Evolutionary conservation across 1,140 invertebrate genomes (phyloP).

Genomic region (Ganaspis sp.): DNA sequence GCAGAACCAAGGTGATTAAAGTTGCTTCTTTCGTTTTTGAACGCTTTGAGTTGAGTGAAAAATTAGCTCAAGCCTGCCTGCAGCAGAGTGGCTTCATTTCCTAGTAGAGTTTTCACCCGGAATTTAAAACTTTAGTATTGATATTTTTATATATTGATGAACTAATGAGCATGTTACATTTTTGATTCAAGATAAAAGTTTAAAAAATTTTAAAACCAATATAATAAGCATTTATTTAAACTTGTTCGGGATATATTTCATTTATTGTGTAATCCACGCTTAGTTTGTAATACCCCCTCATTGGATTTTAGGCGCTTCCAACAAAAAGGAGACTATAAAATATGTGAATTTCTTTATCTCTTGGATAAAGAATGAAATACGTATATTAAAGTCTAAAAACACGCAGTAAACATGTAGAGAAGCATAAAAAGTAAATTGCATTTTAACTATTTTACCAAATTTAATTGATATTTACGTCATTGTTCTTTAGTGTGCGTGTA

Average conservation of each 20-base stretch:
- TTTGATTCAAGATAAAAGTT: no score
- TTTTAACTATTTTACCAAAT: neutral
- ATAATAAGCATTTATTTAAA: neutral
- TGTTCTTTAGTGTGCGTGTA: neutral
- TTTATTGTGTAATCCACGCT: neutral
- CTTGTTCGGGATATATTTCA: neutral
- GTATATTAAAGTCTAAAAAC: neutral
- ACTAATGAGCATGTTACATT: no score
- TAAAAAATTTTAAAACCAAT: no score
- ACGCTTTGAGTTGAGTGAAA: conserved; percentile 7
- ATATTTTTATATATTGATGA: no score
- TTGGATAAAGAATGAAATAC: conserved; percentile 24
- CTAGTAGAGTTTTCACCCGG: neutral
- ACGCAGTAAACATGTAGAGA: neutral
- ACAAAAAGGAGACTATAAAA: neutral
- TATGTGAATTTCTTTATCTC: conserved; percentile 23
- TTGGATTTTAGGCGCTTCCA: conserved; percentile 13
- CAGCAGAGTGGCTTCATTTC: neutral
- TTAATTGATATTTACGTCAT: no score
- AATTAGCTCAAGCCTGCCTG: neutral
- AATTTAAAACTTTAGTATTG: neutral
- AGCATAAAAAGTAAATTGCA: neutral
- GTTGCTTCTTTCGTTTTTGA: neutral
- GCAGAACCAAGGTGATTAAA: conserved; percentile 15
- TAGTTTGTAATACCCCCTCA: neutral